phyloP scores from a whole-genome alignment of 1,140 invertebrate genomes.

The Philopotamus ludificatus region DNA sequence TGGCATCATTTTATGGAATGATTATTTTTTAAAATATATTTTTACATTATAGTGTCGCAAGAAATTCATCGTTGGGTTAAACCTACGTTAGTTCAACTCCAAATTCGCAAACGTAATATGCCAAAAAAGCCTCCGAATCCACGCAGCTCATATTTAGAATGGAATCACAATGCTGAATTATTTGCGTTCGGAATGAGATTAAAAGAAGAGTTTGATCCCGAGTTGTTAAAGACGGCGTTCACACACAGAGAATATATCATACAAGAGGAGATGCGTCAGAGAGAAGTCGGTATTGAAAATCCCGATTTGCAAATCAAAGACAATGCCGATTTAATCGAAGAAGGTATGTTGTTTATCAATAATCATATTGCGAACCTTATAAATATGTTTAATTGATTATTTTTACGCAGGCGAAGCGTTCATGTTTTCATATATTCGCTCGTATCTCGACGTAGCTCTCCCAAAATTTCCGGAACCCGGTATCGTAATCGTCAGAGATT shows the following conservation, averaged over 20 bases:
- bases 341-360: conserved; percentile 63
- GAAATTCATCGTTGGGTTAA: conserved; percentile 25
- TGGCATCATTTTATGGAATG: too few relatives aligned
- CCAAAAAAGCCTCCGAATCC: not conserved
- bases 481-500: conserved; percentile 61
- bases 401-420: conserved; percentile 49
- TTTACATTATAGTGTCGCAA: too few relatives aligned
- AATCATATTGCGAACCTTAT: not conserved
- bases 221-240: conserved; percentile 73
- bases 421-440: conserved; percentile 49
- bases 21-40: too few relatives aligned
- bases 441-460: conserved; percentile 60
- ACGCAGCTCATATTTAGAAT: conserved; percentile 69
- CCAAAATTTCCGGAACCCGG: conserved; percentile 73
- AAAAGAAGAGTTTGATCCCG: conserved; percentile 76
- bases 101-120: conserved; percentile 2
- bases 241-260: conserved; percentile 78
- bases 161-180: conserved; percentile 87
- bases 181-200: conserved; percentile 84
- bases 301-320: conserved; percentile 60
- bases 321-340: conserved; percentile 66
- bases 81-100: conserved; percentile 12
- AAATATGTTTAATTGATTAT: not conserved
- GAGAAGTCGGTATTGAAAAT: conserved; percentile 67
- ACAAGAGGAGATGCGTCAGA: conserved; percentile 66